Percentiles rank a stretch among this genome's conserved stretches.
Evolutionary conservation across 1,140 invertebrate species (phyloP).

Genomic region (Plectus sambesii): DNA sequence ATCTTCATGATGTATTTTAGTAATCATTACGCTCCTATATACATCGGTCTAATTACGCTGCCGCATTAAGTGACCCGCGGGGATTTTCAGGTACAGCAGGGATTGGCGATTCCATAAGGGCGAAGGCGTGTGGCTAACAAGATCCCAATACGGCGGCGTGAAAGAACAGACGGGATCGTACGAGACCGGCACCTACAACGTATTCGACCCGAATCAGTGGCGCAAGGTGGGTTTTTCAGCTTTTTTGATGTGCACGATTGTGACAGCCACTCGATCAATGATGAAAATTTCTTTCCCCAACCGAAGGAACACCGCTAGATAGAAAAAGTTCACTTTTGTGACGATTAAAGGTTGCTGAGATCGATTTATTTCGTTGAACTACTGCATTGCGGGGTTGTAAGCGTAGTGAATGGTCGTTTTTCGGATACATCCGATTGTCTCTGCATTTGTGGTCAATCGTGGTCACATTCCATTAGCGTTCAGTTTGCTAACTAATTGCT

Average conservation of each 20-base stretch:
- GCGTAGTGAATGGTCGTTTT: background rate
- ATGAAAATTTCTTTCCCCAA: no score
- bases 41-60: no score
- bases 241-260: background rate
- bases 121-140: slow-evolving; percentile 96
- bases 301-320: no score
- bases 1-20: no score
- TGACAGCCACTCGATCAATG: no score
- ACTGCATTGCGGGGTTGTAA: no score
- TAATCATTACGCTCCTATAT: no score
- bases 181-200: slow-evolving; percentile 95
- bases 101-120: slow-evolving; percentile 99
- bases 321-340: no score
- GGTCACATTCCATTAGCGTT: background rate
- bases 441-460: background rate
- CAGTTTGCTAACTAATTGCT: no score
- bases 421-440: background rate
- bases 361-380: no score
- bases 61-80: no score
- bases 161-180: slow-evolving; percentile 80
- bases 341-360: no score
- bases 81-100: slow-evolving; percentile 68
- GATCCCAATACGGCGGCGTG: slow-evolving; percentile 53
- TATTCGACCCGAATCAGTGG: slow-evolving; percentile 74
- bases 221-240: slow-evolving; percentile 47